Conservation (phyloP, 2,888 invertebrate species). For the Cryptocheilus praepositus region DNA sequence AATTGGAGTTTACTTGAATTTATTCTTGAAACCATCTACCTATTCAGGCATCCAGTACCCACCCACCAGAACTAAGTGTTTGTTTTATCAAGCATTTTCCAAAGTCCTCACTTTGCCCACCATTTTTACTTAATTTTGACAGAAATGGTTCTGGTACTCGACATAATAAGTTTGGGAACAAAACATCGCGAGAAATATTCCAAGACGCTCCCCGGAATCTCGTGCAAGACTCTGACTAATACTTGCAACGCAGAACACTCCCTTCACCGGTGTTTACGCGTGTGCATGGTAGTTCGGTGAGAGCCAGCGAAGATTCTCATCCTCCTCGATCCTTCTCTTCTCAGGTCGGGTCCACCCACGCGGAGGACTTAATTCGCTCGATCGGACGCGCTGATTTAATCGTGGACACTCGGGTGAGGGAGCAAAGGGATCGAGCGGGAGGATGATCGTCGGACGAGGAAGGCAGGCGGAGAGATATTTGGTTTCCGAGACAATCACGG, state of each 20-base stretch:
- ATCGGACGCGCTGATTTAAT: slow-evolving; percentile 66
- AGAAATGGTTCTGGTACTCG: too few species aligned
- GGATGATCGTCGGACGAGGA: slow-evolving; percentile 30
- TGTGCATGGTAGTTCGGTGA: slow-evolving; percentile 1
- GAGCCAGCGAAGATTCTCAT: slow-evolving; percentile 5
- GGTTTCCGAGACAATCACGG: slow-evolving; percentile 68
- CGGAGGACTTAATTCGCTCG: slow-evolving; percentile 65
- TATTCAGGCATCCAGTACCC: too few species aligned
- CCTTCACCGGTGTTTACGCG: background rate
- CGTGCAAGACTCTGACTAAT: too few species aligned
- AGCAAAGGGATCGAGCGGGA: slow-evolving; percentile 2
- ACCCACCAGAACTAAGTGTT: too few species aligned
- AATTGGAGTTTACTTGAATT: too few species aligned
- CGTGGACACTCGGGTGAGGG: slow-evolving; percentile 56
- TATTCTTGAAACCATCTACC: too few species aligned
- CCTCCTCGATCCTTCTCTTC: slow-evolving; percentile 23
- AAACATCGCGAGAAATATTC: too few species aligned
- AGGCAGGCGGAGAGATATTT: slow-evolving; percentile 54
- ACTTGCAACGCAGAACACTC: background rate
- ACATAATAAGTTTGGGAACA: too few species aligned
- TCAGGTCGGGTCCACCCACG: slow-evolving; percentile 65
- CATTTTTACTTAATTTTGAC: too few species aligned
- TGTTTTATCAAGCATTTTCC: too few species aligned
- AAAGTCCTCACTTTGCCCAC: too few species aligned
- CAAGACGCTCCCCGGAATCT: too few species aligned